These are phyloP conservation scores for Phenganax stokvisi DNA, from an alignment of 92 coral and sea anemone genomes.

Conservation along the genomic window DNA sequence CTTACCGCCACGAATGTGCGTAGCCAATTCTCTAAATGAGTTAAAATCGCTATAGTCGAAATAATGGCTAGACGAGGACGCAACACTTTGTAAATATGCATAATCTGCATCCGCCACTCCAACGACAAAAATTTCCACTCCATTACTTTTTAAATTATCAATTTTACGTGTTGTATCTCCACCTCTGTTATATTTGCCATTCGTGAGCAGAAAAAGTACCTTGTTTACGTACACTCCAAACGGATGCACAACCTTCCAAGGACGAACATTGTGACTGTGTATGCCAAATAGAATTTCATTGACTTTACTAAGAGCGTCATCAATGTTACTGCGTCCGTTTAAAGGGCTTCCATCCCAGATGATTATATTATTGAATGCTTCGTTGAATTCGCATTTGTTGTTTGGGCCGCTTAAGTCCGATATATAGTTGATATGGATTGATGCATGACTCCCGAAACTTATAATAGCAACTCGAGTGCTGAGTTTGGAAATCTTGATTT, in stretches of 20 bases:
- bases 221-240: constrained; percentile 55
- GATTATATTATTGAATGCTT: constrained; percentile 49
- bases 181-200: constrained; percentile 76
- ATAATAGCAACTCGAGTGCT: constrained; percentile 76
- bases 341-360: constrained; percentile 49
- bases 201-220: constrained; percentile 74
- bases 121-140: constrained; percentile 72
- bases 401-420: constrained; percentile 47
- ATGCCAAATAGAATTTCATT: constrained; percentile 63
- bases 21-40: constrained; percentile 73
- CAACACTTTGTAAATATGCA: constrained; percentile 58
- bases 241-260: constrained; percentile 33
- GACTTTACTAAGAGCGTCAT: constrained; percentile 66
- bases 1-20: not conserved
- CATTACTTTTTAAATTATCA: constrained; percentile 46
- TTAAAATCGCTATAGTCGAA: constrained; percentile 63
- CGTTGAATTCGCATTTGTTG: constrained; percentile 86
- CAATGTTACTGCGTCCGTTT: constrained; percentile 67
- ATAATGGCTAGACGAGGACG: constrained; percentile 62
- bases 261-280: constrained; percentile 61
- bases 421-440: constrained; percentile 81
- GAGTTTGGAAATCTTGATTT: constrained; percentile 65
- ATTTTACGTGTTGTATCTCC: constrained; percentile 67
- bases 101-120: constrained; percentile 65
- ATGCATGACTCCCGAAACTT: constrained; percentile 66